A percentile compares a stretch with the other conserved stretches of the same genome.
phyloP scores from a whole-genome alignment of 1,140 invertebrate genomes.

The Monomorium pharaonis region DNA sequence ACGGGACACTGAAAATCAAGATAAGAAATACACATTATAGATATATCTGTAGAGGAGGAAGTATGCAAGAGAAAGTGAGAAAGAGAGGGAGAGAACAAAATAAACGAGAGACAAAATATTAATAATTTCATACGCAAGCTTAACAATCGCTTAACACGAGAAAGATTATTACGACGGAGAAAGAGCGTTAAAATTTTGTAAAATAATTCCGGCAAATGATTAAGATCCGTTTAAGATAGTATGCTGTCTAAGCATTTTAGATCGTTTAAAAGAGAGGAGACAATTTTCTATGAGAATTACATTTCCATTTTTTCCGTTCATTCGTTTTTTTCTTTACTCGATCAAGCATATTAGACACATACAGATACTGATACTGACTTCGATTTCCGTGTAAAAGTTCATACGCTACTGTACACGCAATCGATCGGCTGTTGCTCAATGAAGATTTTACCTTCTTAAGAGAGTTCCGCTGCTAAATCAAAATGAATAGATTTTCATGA shows the following conservation, averaged over 20 bases:
- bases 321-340: conserved; percentile 28
- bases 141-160: neutral
- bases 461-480: too few species aligned
- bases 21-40: conserved; percentile 60
- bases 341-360: neutral
- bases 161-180: conserved; percentile 34
- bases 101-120: conserved; percentile 20
- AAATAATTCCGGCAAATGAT: neutral
- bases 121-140: conserved; percentile 38
- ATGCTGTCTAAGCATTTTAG: conserved; percentile 46
- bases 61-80: conserved; percentile 51
- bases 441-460: conserved; percentile 16
- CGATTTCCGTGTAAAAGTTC: neutral
- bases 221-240: conserved; percentile 28
- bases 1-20: conserved; percentile 61
- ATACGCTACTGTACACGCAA: conserved; percentile 31
- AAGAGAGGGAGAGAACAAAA: conserved; percentile 52
- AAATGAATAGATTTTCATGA: too few species aligned
- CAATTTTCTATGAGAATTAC: conserved; percentile 15
- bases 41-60: conserved; percentile 55
- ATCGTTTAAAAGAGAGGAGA: conserved; percentile 10
- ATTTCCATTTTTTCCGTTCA: conserved; percentile 1
- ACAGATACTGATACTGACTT: neutral
- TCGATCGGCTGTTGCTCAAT: conserved; percentile 30
- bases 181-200: conserved; percentile 31